Evolutionary conservation across 2,797 vertebrate genomes (phyloP).

Genomic region (Spheniscus humboldti): DNA sequence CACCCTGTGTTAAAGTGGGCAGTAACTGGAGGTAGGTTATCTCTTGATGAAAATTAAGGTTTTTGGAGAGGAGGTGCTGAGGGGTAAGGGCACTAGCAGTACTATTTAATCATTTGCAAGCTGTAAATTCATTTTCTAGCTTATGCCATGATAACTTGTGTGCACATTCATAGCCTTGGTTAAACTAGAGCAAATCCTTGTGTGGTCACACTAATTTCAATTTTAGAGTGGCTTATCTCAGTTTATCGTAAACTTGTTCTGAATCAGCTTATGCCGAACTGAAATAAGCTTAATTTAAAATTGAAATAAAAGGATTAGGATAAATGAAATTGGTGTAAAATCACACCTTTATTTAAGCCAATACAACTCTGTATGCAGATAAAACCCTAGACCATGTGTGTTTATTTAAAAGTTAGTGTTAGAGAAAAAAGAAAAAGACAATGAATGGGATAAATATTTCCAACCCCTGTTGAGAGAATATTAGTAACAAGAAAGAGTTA

Average conservation of each 20-base stretch:
- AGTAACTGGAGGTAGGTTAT: neutral
- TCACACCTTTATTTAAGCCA: conserved; percentile 42
- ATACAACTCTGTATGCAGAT: neutral
- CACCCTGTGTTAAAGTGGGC: neutral
- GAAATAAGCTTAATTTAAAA: conserved; percentile 44
- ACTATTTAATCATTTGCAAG: neutral
- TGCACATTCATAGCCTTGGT: neutral
- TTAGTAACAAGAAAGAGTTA: conserved; percentile 30
- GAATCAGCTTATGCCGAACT: neutral
- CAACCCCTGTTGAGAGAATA: neutral
- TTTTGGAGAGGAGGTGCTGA: neutral
- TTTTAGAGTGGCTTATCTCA: conserved; percentile 52
- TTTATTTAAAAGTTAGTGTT: neutral
- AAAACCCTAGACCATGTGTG: neutral
- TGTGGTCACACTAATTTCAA: conserved; percentile 25
- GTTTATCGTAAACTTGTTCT: conserved; percentile 47
- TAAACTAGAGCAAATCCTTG: neutral
- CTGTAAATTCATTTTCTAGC: conserved; percentile 7
- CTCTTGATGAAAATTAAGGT: neutral
- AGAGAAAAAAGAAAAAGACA: neutral
- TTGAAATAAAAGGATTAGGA: conserved; percentile 50
- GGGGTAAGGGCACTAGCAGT: neutral
- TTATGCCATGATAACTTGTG: neutral
- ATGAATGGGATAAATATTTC: neutral
- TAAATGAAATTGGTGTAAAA: conserved; percentile 44